Evolutionary conservation across 2,113 vertebrate species (phyloP).

Genomic region (Anoura caudifer): DNA sequence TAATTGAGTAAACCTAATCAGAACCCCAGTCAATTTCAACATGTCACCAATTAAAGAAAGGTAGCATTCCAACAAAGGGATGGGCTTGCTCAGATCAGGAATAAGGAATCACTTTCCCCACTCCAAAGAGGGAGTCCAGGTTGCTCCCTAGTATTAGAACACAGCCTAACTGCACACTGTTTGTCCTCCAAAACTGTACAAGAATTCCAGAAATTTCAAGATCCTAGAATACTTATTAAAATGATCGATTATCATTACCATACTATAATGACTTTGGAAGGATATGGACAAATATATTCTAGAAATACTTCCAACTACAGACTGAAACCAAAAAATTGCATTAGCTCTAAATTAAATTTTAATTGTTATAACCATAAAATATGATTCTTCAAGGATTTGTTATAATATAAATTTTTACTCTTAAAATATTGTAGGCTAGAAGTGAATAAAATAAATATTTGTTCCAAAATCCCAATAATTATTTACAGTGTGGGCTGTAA

Average conservation of each 20-base stretch:
- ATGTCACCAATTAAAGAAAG: not conserved
- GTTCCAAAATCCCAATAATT: not conserved
- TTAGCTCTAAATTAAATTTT: conserved; percentile 18
- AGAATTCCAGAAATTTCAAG: not conserved
- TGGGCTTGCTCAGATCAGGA: not conserved
- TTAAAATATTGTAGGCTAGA: not conserved
- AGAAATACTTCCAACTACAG: not conserved
- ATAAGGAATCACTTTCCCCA: not conserved
- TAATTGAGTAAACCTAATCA: not conserved
- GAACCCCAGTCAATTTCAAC: not conserved
- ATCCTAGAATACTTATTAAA: not conserved
- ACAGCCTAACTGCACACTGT: not conserved
- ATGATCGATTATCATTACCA: not conserved
- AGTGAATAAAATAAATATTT: not conserved
- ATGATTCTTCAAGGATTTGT: not conserved
- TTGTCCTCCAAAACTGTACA: not conserved
- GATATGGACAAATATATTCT: conserved; percentile 2
- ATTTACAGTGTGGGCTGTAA: not conserved
- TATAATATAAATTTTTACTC: not conserved
- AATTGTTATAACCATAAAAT: not conserved
- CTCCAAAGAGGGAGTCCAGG: not conserved
- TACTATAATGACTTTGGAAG: not conserved
- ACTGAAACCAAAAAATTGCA: not conserved
- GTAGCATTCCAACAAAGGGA: not conserved
- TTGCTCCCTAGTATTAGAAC: not conserved